phyloP scores from a whole-genome alignment of 1,140 invertebrate species.

The Limonius californicus region DNA sequence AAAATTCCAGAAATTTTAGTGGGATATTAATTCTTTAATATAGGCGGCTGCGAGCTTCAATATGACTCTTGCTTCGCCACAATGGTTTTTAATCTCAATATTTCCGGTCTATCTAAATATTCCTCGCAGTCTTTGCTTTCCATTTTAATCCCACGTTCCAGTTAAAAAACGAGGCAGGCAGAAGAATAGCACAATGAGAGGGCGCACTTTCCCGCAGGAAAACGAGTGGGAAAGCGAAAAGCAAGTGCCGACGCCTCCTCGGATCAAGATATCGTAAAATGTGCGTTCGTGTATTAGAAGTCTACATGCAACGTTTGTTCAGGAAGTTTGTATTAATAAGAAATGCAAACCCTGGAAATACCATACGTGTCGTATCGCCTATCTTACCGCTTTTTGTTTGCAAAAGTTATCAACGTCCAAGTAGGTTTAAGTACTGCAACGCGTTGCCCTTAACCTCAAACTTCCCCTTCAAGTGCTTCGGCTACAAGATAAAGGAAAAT shows the following conservation, averaged over 20 bases:
- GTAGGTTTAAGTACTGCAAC: not conserved
- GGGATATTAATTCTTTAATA: constrained; percentile 13
- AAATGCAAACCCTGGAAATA: constrained; percentile 23
- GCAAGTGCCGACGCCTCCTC: not conserved
- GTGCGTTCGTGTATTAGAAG: constrained; percentile 12
- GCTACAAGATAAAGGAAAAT: too few species aligned
- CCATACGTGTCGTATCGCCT: constrained; percentile 21
- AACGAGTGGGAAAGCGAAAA: not conserved
- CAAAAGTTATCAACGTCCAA: not conserved
- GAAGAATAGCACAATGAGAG: not conserved
- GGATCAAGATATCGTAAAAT: constrained; percentile 11
- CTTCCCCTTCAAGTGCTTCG: too few species aligned
- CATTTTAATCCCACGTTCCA: constrained; percentile 5
- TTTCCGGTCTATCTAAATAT: constrained; percentile 6
- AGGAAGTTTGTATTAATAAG: constrained; percentile 21
- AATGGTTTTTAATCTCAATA: constrained; percentile 14
- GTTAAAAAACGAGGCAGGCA: constrained; percentile 3
- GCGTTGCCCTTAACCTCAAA: too few species aligned
- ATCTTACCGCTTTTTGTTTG: constrained; percentile 13
- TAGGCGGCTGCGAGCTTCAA: not conserved
- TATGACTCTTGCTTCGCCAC: constrained; percentile 1
- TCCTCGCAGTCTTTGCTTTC: constrained; percentile 7
- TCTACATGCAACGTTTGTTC: constrained; percentile 10
- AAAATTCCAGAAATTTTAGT: constrained; percentile 1
- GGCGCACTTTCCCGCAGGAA: not conserved